phyloP scores from a whole-genome alignment of 2,888 invertebrate genomes.

The Ametastegia equiseti region DNA sequence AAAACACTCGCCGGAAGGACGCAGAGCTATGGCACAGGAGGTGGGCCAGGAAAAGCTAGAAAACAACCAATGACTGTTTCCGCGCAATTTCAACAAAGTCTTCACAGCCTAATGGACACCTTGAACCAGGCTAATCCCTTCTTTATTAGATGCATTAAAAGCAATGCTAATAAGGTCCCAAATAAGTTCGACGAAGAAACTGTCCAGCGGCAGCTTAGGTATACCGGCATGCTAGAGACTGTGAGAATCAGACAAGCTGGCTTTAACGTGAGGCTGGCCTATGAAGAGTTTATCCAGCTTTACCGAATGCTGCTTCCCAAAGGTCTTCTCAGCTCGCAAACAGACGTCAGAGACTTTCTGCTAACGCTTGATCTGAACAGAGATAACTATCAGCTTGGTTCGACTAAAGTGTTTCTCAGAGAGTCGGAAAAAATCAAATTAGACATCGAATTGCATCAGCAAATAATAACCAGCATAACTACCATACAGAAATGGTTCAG shows the following conservation, averaged over 20 bases:
- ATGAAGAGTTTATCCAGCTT: slow-evolving; percentile 95
- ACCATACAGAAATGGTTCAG: slow-evolving; percentile 95
- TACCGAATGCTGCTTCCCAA: slow-evolving; percentile 94
- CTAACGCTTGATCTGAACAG: slow-evolving; percentile 89
- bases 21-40: slow-evolving; percentile 76
- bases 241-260: slow-evolving; percentile 96
- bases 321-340: slow-evolving; percentile 90
- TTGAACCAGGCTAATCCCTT: slow-evolving; percentile 93
- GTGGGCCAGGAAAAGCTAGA: slow-evolving; percentile 80
- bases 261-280: slow-evolving; percentile 94
- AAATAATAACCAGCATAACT: slow-evolving; percentile 95
- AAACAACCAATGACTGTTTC: slow-evolving; percentile 96
- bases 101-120: slow-evolving; percentile 95
- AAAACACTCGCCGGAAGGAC: slow-evolving; percentile 92
- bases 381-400: slow-evolving; percentile 93
- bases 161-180: slow-evolving; percentile 94
- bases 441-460: slow-evolving; percentile 94
- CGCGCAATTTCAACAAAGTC: slow-evolving; percentile 95
- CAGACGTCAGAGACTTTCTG: slow-evolving; percentile 91
- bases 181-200: slow-evolving; percentile 96
- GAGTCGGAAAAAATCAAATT: slow-evolving; percentile 96
- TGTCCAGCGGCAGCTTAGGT: slow-evolving; percentile 92
- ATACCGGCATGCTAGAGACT: slow-evolving; percentile 98
- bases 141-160: slow-evolving; percentile 95
- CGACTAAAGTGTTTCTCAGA: slow-evolving; percentile 94